Evolutionary conservation across 2,113 vertebrate genomes (phyloP).

Genomic region (Hippoglossus stenolepis): DNA sequence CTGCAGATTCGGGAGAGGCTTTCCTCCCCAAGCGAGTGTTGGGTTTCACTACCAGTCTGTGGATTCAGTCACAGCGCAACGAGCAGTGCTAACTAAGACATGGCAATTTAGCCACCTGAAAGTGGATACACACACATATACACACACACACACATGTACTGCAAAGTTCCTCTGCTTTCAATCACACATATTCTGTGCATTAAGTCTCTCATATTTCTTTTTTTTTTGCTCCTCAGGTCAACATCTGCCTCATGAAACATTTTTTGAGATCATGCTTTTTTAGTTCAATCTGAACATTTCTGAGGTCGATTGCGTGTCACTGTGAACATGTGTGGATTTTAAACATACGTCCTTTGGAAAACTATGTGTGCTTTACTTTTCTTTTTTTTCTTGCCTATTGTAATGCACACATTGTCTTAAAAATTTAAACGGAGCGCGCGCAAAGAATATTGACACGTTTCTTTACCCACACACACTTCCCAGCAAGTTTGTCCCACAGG

Average conservation of each 20-base stretch:
- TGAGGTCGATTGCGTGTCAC: background rate
- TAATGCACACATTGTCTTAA: slow-evolving; percentile 1
- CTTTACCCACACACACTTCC: slow-evolving; percentile 15
- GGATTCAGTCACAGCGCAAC: slow-evolving; percentile 64
- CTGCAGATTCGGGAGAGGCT: slow-evolving; percentile 58
- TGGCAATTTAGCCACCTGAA: slow-evolving; percentile 71
- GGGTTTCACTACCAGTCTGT: slow-evolving; percentile 73
- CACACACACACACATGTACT: slow-evolving; percentile 12
- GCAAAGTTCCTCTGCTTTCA: slow-evolving; percentile 51
- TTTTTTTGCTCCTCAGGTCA: slow-evolving; percentile 41
- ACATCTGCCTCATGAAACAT: slow-evolving; percentile 26
- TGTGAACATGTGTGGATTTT: slow-evolving; percentile 22
- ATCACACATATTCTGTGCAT: slow-evolving; percentile 38
- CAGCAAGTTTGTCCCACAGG: slow-evolving; percentile 4
- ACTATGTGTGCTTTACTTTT: background rate
- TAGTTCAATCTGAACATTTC: slow-evolving; percentile 6
- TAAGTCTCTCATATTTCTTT: background rate
- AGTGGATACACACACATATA: slow-evolving; percentile 50
- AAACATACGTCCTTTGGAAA: slow-evolving; percentile 6
- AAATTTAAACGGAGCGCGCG: background rate
- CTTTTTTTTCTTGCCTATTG: background rate
- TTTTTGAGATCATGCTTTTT: background rate
- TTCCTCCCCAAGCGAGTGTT: slow-evolving; percentile 69
- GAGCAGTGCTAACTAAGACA: slow-evolving; percentile 69
- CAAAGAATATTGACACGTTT: slow-evolving; percentile 9